Evolutionary conservation across 2,888 invertebrate species (phyloP), one percentile per base, ranked within the genome.

Genomic region (Ischnura elegans): DNA sequence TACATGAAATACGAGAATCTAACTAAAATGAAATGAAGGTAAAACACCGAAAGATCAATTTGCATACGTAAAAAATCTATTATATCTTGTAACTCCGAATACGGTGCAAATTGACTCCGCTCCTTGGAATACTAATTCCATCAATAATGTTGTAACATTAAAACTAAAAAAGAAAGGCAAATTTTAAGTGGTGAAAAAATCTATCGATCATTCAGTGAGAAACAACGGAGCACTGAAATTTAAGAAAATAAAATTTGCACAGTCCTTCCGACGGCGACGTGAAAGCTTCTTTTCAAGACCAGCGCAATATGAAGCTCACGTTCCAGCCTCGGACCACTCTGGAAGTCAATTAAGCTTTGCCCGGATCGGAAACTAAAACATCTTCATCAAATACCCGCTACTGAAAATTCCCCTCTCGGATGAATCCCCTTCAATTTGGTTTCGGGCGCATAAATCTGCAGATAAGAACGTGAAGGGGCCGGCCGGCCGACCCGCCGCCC

Each of bases 351-450:
- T 76, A 76, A 29, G 76, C 16, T 36, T 76, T n/a, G 36, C 76
- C 13, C 76, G 3, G 76, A 76, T 76, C 76, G 76, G 36, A 76
- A 76, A 76, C 29, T 36, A 76, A 76, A 76, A 76, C 76, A 76
- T 76, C 76, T 76, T 76, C 76, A 76, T 76, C 76, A 76, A n/a
- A 76, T 76, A n/a, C 76, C 76, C 25, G 36, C 66, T 29, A 10
- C 36, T 76, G 76, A 76, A 76, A 36, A 76, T 76, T 76, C 76
- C 76, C 76, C 36, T 29, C 36, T 29, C 36, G 36, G 76, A 76
- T 76, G 76, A 76, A 76, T 2, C 76, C 76, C 76, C 76, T 36
- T 76, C 76, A 76, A 76, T 76, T 76, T 76, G 76, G 76, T 76
- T 76, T 76, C 76, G 76, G 76, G 76, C 29, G 76, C 16, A 76